These are phyloP conservation scores for Leuctra nigra DNA, from an alignment of 2,888 invertebrate species.

Conservation along the genomic window DNA sequence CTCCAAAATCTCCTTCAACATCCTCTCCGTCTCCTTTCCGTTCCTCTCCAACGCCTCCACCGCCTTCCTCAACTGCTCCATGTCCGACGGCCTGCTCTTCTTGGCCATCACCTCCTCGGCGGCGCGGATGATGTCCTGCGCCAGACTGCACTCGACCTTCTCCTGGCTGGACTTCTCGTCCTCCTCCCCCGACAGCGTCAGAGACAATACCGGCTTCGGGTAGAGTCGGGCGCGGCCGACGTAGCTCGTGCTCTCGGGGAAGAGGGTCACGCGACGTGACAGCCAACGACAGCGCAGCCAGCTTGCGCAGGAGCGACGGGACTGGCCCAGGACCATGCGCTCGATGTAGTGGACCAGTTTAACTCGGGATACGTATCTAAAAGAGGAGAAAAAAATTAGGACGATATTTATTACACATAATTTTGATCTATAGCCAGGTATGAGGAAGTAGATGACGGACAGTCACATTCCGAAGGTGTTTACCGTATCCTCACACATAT, in stretches of 20 bases:
- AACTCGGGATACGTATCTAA: neutral
- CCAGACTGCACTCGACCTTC: neutral
- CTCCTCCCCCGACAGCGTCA: neutral
- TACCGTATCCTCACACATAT: too few relatives aligned
- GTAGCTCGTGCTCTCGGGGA: neutral
- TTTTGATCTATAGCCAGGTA: too few relatives aligned
- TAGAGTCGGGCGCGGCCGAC: neutral
- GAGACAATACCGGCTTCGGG: neutral
- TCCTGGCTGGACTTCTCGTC: too few relatives aligned
- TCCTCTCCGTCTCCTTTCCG: neutral
- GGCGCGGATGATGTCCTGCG: neutral
- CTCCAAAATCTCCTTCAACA: neutral
- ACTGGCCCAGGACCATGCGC: neutral
- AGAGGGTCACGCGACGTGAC: neutral
- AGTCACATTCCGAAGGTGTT: too few relatives aligned
- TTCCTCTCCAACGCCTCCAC: neutral
- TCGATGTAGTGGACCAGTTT: constrained; percentile 1
- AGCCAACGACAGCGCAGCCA: neutral
- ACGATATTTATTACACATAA: too few relatives aligned
- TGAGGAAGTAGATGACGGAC: too few relatives aligned
- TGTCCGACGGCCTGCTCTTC: neutral
- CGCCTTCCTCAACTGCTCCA: neutral
- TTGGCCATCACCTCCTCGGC: neutral
- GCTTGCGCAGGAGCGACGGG: neutral
- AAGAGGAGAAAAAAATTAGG: neutral